These are phyloP conservation scores for Cynocephalus volans DNA, from an alignment of 2,113 vertebrate genomes.

Conservation along the genomic window DNA sequence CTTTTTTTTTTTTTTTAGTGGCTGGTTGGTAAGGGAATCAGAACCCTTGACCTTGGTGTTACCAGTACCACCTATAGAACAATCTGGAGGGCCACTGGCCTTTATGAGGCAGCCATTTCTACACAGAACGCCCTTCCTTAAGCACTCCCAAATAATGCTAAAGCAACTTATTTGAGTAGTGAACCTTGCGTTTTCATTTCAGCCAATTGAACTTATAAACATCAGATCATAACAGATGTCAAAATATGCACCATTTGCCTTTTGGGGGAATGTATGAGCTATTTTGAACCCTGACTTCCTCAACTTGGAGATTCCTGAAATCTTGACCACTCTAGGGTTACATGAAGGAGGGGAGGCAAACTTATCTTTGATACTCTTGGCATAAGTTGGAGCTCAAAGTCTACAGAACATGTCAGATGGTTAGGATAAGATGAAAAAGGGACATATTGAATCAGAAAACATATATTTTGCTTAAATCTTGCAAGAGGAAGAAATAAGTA, in stretches of 20 bases:
- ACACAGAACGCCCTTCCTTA: not conserved
- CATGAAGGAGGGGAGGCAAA: not conserved
- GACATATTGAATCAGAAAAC: not conserved
- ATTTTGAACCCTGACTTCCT: not conserved
- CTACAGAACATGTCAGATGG: not conserved
- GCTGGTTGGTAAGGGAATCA: too few relatives aligned
- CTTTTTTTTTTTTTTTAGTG: too few relatives aligned
- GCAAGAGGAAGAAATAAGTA: conserved; percentile 46
- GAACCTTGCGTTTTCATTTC: conserved; percentile 53
- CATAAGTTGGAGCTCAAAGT: conserved; percentile 4
- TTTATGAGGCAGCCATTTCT: not conserved
- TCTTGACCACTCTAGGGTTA: not conserved
- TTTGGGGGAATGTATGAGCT: not conserved
- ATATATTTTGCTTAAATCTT: not conserved
- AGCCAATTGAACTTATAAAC: conserved; percentile 17
- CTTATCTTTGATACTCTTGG: conserved; percentile 39
- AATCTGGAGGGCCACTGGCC: not conserved
- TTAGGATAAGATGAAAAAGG: conserved; percentile 56
- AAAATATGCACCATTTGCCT: conserved; percentile 47
- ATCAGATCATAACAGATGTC: not conserved
- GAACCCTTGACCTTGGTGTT: too few relatives aligned
- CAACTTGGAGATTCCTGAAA: not conserved
- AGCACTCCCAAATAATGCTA: conserved; percentile 1
- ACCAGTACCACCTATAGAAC: not conserved
- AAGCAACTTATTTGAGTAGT: conserved; percentile 53